Percentiles rank a stretch among this genome's conserved stretches.
phyloP scores from a whole-genome alignment of 2,888 invertebrate genomes.

The Patella caerulea region DNA sequence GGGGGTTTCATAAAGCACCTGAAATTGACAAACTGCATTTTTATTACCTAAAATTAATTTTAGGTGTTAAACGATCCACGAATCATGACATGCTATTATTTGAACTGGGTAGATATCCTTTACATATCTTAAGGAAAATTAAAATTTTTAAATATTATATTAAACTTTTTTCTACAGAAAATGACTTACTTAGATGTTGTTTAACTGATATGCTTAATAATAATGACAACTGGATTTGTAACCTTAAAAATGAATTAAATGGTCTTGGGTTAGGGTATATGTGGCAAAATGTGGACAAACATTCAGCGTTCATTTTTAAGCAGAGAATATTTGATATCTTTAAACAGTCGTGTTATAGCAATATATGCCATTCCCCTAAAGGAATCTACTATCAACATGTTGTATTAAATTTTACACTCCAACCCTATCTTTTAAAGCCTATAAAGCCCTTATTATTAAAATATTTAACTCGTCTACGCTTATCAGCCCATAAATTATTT shows the following conservation, averaged over 20 bases:
- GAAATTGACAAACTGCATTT: slow-evolving; percentile 19
- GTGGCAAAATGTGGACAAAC: neutral
- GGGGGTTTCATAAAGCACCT: slow-evolving; percentile 6
- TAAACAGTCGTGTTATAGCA: neutral
- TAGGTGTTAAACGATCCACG: slow-evolving; percentile 9
- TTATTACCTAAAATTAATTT: slow-evolving; percentile 2
- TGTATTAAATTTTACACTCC: slow-evolving; percentile 5
- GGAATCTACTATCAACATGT: slow-evolving; percentile 3
- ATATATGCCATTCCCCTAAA: neutral
- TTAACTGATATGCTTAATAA: neutral
- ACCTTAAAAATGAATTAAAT: neutral
- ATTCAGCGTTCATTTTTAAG: neutral
- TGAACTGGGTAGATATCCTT: neutral
- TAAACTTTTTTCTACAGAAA: neutral
- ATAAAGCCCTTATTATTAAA: neutral
- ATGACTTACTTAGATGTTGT: neutral
- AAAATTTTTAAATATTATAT: slow-evolving; percentile 1
- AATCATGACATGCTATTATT: slow-evolving; percentile 1
- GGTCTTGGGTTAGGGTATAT: neutral
- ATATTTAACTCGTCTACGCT: slow-evolving; percentile 2
- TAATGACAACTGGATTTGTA: slow-evolving; percentile 1
- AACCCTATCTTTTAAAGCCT: slow-evolving; percentile 1
- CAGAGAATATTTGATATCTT: neutral
- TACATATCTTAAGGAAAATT: neutral
- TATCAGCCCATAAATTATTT: slow-evolving; percentile 1